Evolutionary conservation across 2,113 vertebrate genomes (phyloP), one percentile per base, ranked within the genome.

Genomic region (Albula glossodonta): DNA sequence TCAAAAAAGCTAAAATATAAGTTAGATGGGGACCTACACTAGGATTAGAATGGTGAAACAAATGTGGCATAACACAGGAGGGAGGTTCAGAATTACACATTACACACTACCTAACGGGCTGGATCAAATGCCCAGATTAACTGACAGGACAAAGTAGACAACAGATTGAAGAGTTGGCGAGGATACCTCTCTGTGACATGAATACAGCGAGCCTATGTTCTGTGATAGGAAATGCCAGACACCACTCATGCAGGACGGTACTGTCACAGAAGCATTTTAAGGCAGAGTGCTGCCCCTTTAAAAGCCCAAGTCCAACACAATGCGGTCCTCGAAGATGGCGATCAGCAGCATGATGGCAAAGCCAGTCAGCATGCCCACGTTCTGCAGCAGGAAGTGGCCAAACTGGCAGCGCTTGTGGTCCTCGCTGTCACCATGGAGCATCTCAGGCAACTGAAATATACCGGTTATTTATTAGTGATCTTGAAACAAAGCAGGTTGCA

Each of bases 291-390:
- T 88, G 5, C 2, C 51, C 78, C 88, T 89, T 96, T 96, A 97
- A 88, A 98, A 97, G 88, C 95, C 96, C 91, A 99, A 97, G 90
- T 99, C 95, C 53, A 99, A 92, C 90, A 98, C 97, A 56, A 99
- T 98, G 89, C 96, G 97, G 88, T 99, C 98, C 94, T 99, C 98
- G 7, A 97, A 99, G 90, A 99, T 97, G 91, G 98, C 98, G 85
- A 99, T 99, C 90, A 99, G 95, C 93, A 99, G 94, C 98, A 99
- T 99, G 93, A 98, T 96, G 94, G 91, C 94, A 88, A 99, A 99
- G 9, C 98, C 98, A 60, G 97, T 96, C 56, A 99, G 94, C 92
- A 99, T 82, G 81, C 98, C 98, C 52, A 98, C 83, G 85, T 99
- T 99, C 96, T 99, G 98, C 74, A 99, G 97, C 86, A 97, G 51